Percentiles rank a stretch among this genome's conserved stretches.
These are phyloP conservation scores for Labeo rohita DNA, from an alignment of 2,113 vertebrate genomes.

Conservation along the genomic window DNA sequence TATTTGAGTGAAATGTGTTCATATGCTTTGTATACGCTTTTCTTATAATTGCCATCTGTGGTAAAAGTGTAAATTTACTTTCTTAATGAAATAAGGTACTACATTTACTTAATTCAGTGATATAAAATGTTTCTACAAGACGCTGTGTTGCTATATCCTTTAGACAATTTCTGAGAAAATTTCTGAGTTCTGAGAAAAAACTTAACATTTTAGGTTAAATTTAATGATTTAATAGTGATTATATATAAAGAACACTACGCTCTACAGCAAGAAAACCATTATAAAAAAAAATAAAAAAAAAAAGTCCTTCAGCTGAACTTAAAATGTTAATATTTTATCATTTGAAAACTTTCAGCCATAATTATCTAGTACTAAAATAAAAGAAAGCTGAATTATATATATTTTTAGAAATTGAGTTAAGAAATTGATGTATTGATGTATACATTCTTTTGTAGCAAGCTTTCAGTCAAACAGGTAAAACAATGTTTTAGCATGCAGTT, in stretches of 20 bases:
- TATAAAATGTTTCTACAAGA: neutral
- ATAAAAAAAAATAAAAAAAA: too few relatives aligned
- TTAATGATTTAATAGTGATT: neutral
- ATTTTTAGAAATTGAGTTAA: too few relatives aligned
- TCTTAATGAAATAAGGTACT: neutral
- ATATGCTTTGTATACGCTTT: neutral
- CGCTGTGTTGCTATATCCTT: neutral
- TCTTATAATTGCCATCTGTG: neutral
- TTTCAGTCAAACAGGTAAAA: neutral
- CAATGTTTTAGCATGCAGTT: neutral
- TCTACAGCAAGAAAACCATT: neutral
- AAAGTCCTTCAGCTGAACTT: too few relatives aligned
- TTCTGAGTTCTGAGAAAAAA: neutral
- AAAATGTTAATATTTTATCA: neutral
- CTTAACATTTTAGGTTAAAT: too few relatives aligned
- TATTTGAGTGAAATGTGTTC: conserved; percentile 27
- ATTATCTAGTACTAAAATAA: neutral
- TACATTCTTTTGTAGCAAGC: neutral
- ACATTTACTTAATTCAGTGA: neutral
- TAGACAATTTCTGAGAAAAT: neutral
- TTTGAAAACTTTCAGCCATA: neutral
- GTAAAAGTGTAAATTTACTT: conserved; percentile 7
- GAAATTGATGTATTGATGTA: neutral
- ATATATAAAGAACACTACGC: neutral
- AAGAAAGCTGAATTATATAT: too few relatives aligned